phyloP scores from a whole-genome alignment of 2,113 vertebrate genomes.

The Megaceryle maxima region DNA sequence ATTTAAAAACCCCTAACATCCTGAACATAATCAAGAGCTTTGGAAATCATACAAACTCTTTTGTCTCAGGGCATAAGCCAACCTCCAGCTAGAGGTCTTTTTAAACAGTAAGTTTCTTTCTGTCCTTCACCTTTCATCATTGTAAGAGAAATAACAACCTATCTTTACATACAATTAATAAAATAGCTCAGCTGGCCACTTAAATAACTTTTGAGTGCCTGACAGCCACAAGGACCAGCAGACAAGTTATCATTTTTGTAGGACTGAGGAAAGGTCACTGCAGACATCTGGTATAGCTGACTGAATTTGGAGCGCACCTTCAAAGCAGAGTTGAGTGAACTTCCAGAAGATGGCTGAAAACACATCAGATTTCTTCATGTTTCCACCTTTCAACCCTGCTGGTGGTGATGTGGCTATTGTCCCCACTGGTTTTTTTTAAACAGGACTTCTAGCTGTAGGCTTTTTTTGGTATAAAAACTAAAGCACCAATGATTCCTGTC shows the following conservation, averaged over 20 bases:
- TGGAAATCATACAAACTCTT: not conserved
- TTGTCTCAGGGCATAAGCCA: not conserved
- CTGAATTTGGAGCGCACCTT: not conserved
- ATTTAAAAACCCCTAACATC: accelerated
- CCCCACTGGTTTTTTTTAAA: not conserved
- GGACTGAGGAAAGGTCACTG: not conserved
- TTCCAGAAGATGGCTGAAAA: not conserved
- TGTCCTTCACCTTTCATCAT: not conserved
- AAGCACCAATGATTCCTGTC: not conserved
- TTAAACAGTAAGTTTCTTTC: not conserved
- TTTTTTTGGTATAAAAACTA: not conserved
- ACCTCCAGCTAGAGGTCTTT: not conserved
- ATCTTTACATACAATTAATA: not conserved
- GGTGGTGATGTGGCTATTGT: not conserved
- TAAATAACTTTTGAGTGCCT: not conserved
- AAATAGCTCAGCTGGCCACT: not conserved
- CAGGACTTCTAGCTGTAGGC: not conserved
- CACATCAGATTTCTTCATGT: not conserved
- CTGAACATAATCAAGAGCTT: not conserved
- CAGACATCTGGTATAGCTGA: not conserved
- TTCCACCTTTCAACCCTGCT: not conserved
- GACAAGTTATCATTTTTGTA: not conserved
- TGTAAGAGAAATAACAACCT: not conserved
- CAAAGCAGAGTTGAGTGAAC: not conserved
- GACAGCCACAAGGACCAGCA: not conserved